These are phyloP conservation scores for Morphnarchus princeps DNA, from an alignment of 2,113 vertebrate species.

Conservation along the genomic window DNA sequence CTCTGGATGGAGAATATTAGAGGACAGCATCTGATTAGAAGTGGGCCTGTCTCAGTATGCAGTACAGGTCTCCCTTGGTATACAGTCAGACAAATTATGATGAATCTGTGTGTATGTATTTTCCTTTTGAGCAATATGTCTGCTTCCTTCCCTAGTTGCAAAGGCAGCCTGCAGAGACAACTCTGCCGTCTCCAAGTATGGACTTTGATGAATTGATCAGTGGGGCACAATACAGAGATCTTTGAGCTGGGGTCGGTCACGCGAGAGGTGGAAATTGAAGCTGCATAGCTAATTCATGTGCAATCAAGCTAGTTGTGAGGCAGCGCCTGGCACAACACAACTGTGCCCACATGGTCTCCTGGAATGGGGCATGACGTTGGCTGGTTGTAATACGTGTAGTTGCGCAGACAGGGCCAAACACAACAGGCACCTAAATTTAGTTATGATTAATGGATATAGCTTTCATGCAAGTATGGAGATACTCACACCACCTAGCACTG, in stretches of 20 bases:
- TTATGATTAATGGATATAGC: neutral
- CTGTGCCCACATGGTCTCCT: neutral
- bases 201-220: neutral
- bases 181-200: fast-evolving
- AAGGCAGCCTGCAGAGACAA: neutral
- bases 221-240: neutral
- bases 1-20: neutral
- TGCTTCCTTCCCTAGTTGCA: neutral
- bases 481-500: neutral
- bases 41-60: neutral
- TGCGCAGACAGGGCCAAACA: neutral
- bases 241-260: neutral
- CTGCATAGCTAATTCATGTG: neutral
- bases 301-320: neutral
- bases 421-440: neutral
- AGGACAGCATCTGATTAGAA: neutral
- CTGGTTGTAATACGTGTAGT: neutral
- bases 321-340: neutral
- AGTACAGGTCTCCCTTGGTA: neutral
- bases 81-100: neutral
- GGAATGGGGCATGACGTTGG: fast-evolving
- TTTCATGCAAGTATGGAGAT: neutral
- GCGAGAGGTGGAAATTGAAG: neutral
- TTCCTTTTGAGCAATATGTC: neutral
- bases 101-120: neutral